Base-by-base conservation (phyloP, 2,888 invertebrate genomes). In the Acleris laterana region DNA sequence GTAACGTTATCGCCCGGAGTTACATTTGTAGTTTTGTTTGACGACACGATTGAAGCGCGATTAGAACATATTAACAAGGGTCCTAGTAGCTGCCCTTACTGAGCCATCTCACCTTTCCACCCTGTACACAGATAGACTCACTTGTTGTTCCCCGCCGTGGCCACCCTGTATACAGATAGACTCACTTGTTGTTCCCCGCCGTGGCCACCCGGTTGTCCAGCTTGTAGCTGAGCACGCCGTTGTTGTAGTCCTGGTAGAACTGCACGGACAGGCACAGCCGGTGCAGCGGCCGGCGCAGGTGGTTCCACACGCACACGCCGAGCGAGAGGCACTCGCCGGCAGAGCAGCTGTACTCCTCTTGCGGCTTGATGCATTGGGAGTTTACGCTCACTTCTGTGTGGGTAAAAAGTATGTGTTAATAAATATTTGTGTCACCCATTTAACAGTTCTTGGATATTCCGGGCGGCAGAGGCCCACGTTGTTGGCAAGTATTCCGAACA, bases 161-260 rank as follows among this genome's bases (percentile, higher is more conserved):
- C n/a, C n/a, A n/a, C n/a, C n/a, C n/a, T 51, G 42, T 13, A 25
- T 22, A 68, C 42, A 48, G 51, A 11, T 7, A 7, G 25, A 74
- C 94, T 92, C 90, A 96, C 96, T 95, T 96, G 77, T 97, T 96
- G 71, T 96, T 95, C 50, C 98, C 98, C 25, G 97, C 96, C 61
- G 96, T 95, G 17, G 97, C 96, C 51, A 98, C 93, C 73, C 97
- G 93, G 46, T 97, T 97, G 74, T 98, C 98, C 68, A 98, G 93
- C 77, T 96, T 94, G 84, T 97, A 97, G 88, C 96, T 96, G 69
- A 95, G 94, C 62, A 95, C 95, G 56, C 97, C 97, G 81, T 98
- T 98, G 81, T 97, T 96, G 85, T 97, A 96, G 87, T 98, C 98
- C 88, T 98, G 98, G 88, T 97, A 98, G 87, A 97, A 97, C 79